Evolutionary conservation across 2,888 invertebrate genomes (phyloP), one percentile per base, ranked within the genome.

Genomic region (Cataglyphis rosenhaueri): DNA sequence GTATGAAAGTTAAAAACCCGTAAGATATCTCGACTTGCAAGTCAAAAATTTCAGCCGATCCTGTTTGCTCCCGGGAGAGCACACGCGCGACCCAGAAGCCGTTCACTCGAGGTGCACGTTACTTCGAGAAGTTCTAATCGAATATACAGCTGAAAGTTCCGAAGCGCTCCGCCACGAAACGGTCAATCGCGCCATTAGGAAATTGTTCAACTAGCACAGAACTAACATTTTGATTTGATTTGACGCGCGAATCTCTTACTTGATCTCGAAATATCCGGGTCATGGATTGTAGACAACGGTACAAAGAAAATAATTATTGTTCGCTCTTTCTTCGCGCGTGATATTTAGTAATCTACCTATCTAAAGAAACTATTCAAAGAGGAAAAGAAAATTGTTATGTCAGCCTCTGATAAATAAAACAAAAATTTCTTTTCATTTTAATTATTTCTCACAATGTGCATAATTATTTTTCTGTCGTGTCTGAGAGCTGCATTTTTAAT

Each of bases 171-270:
- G 15, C 70, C 35, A 48, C 57, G 48, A 62, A 79, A 32, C 25
- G 61, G 73, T 73, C 79, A 73, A 73, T 73, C 73, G 41, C 59
- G 61, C 62, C 73, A 71, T 79, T 79, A 62, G 59, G 35, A 8
- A 71, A 71, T 61, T 48, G 73, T 73, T 73, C 48, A 35, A 57
- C 68, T 32, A 44, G 18, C 21, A 1, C 44, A 44, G 41, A 59
- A 57, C 25, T 32, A 59, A 78, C 41, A 44, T 66, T 68, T 59
- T 44, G 61, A 61, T 81, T 81, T 62, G 12, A 73, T 38, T 62
- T n/a, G 44, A 62, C 35, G 38, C 35, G 38, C 29, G 61, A 38
- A 73, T 62, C 73, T 62, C 73, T 62, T 38, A 10, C 3, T n/a
- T 9, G 32, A 70, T 78, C n/a, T 41, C 25, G 0, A 41, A 21